Evolutionary conservation across 2,888 invertebrate species (phyloP), one percentile per base, ranked within the genome.

Genomic region (Himalopsyche kuldschensis): DNA sequence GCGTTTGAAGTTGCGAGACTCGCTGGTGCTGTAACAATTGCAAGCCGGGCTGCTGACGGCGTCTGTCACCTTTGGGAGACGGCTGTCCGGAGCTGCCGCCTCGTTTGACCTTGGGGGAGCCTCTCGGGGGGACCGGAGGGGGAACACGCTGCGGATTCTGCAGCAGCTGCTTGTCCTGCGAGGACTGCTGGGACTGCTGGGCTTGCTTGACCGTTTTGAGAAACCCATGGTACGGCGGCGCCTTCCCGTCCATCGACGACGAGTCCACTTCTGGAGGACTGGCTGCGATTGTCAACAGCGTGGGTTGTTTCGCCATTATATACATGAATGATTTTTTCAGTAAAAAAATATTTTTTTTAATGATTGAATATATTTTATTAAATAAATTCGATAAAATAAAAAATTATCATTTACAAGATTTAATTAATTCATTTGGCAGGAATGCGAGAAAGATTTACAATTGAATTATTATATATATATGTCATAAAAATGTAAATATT

Each of bases 41-140:
- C 27, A 69, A 69, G 15, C 27, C 24, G 10, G 69, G 69, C 27
- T 27, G 15, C 69, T 27, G 69, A 27, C 27, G 69, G 27, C 15
- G 69, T 27, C 24, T 20, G 69, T 69, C 69, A 69, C 69, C 69
- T 69, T 69, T 69, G 79, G 89, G 89, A 82, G 90, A 90, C 15
- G 90, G 87, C 87, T 90, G 91, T 10, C 91, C 90, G 85, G 89
- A 88, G 35, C 78, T 78, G 78, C 91, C 91, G 69, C 92, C 92
- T 48, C 93, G 91, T 89, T 93, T 93, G 84, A 92, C 90, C 89
- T 94, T 94, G 75, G 95, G 95, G 32, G 95, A 95, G 83, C 96
- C 96, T 88, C 97, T 92, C 4, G 97, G 97, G 81, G 97, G 97
- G 80, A 97, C 97, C 30, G 97, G 97, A 81, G 97, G 97, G 69